phyloP scores from a whole-genome alignment of 2,888 invertebrate species.

The Thymelicus acteon region DNA sequence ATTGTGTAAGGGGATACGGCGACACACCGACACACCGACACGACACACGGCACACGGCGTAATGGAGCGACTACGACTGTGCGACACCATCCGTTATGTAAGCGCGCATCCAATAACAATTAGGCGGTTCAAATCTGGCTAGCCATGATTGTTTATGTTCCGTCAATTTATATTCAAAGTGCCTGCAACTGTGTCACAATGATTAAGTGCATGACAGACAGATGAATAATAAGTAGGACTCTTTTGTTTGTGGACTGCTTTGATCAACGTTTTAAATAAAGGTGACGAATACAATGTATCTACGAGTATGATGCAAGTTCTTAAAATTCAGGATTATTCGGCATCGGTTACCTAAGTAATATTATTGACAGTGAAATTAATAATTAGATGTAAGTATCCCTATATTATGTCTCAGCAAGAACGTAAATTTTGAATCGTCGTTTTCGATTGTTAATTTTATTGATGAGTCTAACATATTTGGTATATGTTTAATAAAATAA shows the following conservation, averaged over 20 bases:
- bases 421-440: no score
- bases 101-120: conserved; percentile 60
- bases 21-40: no score
- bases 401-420: no score
- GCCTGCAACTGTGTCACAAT: conserved; percentile 30
- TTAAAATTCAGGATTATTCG: no score
- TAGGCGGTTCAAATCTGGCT: conserved; percentile 44
- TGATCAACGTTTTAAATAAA: not conserved
- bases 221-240: conserved; percentile 23
- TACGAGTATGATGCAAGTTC: no score
- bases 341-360: no score
- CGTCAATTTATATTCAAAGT: conserved; percentile 35
- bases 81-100: conserved; percentile 54
- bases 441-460: no score
- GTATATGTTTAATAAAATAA: no score
- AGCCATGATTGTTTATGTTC: conserved; percentile 34
- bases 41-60: conserved; percentile 42
- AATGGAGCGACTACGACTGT: conserved; percentile 46
- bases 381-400: no score
- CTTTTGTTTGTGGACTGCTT: not conserved
- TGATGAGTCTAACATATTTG: no score
- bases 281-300: not conserved
- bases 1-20: conserved; percentile 62
- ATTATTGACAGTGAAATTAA: no score
- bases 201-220: conserved; percentile 30